Evolutionary conservation across 2,888 invertebrate species (phyloP), one percentile per base, ranked within the genome.

Genomic region (Drosophila sordidula): DNA sequence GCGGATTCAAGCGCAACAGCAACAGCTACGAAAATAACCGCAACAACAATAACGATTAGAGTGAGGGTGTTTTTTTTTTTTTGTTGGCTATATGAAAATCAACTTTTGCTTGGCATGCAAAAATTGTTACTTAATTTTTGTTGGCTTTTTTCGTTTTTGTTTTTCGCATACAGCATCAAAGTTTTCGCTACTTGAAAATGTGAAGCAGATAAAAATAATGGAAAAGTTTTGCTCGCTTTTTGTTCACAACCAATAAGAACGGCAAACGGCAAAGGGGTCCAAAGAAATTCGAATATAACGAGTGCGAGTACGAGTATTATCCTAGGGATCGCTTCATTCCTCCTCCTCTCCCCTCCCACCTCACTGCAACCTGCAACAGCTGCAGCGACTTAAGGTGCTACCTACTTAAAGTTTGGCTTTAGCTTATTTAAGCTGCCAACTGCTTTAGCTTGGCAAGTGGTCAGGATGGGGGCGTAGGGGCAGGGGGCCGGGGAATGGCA

Each of bases 141-240:
- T 80, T 65, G 58, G 64, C 45, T 65, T 75, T 75, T 70, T 49
- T 50, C 38, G 36, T 45, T 52, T 61, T 58, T 61, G 49, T 57
- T 75, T 71, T 87, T 70, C 70, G 69, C 84, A 84, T 84, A 77
- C 71, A 87, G 74, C 80, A 83, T 77, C 85, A 80, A 84, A 84
- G 81, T 84, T 84, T 86, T 80, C 75, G 75, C 70, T 70, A 72
- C 87, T 89, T 78, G 78, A 89, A 87, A 84, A 84, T 84, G 81
- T 89, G 89, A 87, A 84, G 89, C 56, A 84, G 87, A 84, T 84
- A 84, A 89, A 87, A 89, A 89, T 87, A 89, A 89, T 87, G 89
- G 82, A 85, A 85, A 85, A 85, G 85, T 84, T 84, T 54, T 49
- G 47, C 64, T 78, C 58, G 66, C 66, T 75, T 80, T 84, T 76